Percentiles rank a stretch among this genome's conserved stretches.
phyloP scores from a whole-genome alignment of 2,888 invertebrate genomes.

The Nephrotoma appendiculata region DNA sequence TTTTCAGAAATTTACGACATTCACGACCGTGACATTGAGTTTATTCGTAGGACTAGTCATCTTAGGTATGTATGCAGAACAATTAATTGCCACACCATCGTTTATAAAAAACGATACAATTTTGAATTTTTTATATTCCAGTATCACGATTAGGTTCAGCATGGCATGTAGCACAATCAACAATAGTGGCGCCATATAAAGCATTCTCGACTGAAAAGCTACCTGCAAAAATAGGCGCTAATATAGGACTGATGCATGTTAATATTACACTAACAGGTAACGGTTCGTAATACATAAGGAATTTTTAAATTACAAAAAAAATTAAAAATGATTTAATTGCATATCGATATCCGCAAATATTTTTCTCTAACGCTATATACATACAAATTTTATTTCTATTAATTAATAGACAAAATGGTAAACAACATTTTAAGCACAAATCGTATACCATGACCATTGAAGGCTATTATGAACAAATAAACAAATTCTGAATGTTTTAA shows the following conservation, averaged over 20 bases:
- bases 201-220: conserved; percentile 83
- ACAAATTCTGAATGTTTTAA: neutral
- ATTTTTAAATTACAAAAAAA: neutral
- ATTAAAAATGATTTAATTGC: neutral
- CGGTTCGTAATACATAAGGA: neutral
- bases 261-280: conserved; percentile 86
- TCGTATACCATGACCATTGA: neutral
- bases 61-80: conserved; percentile 52
- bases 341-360: neutral
- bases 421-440: neutral
- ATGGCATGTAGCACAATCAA: conserved; percentile 81
- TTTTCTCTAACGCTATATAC: neutral
- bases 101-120: neutral
- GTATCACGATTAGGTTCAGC: conserved; percentile 81
- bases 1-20: conserved; percentile 80
- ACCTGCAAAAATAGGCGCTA: conserved; percentile 77
- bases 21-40: conserved; percentile 81
- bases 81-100: neutral
- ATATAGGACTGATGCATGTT: conserved; percentile 84
- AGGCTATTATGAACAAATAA: neutral
- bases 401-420: neutral
- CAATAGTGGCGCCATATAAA: conserved; percentile 73
- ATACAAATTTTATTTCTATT: neutral
- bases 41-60: conserved; percentile 88
- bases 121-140: conserved; percentile 37